A percentile compares a stretch with the other conserved stretches of the same genome.
phyloP scores from a whole-genome alignment of 2,888 invertebrate species.

The Sesamia inferens region DNA sequence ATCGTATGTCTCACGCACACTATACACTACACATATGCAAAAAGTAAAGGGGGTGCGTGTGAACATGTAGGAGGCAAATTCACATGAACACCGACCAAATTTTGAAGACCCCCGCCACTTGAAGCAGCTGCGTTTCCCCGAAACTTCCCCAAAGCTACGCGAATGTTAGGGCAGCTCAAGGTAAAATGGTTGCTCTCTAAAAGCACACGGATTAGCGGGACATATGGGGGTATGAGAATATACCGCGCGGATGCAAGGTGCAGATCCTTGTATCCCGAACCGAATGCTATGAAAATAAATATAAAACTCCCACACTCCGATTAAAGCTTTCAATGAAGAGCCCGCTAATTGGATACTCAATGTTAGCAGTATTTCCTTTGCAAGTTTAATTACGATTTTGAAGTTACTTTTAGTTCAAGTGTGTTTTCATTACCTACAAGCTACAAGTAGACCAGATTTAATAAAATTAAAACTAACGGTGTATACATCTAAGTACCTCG shows the following conservation, averaged over 20 bases:
- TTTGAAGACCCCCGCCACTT: constrained; percentile 67
- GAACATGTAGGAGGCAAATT: constrained; percentile 79
- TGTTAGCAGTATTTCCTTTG: constrained; percentile 15
- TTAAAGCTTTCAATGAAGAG: constrained; percentile 24
- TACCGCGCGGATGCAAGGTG: constrained; percentile 75
- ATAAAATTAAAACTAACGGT: constrained; percentile 19
- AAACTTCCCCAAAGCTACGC: constrained; percentile 59
- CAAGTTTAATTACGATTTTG: constrained; percentile 25
- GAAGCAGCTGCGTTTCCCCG: constrained; percentile 59
- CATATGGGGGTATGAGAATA: constrained; percentile 80
- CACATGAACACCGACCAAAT: constrained; percentile 75
- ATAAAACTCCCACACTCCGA: constrained; percentile 40
- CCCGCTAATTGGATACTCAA: constrained; percentile 46
- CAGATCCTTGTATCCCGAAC: constrained; percentile 61
- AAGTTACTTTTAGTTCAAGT: constrained; percentile 21
- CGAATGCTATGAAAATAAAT: constrained; percentile 60
- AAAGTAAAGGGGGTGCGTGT: constrained; percentile 73
- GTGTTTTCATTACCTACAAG: constrained; percentile 13
- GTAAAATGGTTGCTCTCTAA: constrained; percentile 67
- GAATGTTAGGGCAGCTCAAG: constrained; percentile 66
- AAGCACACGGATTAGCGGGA: constrained; percentile 71
- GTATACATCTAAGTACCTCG: neutral
- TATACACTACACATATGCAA: constrained; percentile 52
- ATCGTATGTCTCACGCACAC: constrained; percentile 47
- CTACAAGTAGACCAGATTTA: neutral